Evolutionary conservation across 2,888 invertebrate species (phyloP).

Genomic region (Noctua fimbriata): DNA sequence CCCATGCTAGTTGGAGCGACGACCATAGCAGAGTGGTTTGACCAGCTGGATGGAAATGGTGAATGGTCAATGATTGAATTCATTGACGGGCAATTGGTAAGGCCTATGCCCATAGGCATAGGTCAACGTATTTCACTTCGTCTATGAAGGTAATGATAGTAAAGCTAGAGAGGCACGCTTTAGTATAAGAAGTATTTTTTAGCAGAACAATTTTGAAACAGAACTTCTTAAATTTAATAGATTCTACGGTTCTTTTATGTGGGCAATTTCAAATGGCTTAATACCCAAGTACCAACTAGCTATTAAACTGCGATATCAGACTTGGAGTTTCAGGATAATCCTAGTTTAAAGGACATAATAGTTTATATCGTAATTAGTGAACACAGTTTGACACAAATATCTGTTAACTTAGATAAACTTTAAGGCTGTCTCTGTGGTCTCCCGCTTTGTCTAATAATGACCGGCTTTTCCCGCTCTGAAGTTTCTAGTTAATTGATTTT

Average conservation of each 20-base stretch:
- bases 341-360: slow-evolving; percentile 37
- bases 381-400: slow-evolving; percentile 20
- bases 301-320: slow-evolving; percentile 18
- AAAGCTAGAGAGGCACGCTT: neutral
- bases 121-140: neutral
- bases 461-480: slow-evolving; percentile 4
- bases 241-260: neutral
- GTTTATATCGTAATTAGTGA: slow-evolving; percentile 41
- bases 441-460: neutral
- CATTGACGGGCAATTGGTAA: neutral
- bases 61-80: neutral
- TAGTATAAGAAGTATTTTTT: neutral
- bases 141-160: neutral
- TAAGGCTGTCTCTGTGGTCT: slow-evolving; percentile 1
- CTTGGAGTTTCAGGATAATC: slow-evolving; percentile 37
- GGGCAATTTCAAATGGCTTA: slow-evolving; percentile 7
- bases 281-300: slow-evolving; percentile 8
- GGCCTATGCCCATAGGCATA: neutral
- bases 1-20: neutral
- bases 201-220: neutral
- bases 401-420: slow-evolving; percentile 23
- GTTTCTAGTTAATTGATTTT: neutral
- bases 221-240: neutral
- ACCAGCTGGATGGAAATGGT: neutral
- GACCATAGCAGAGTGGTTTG: neutral